Evolutionary conservation across 2,888 invertebrate genomes (phyloP).

Genomic region (Rhimphoctona megacephalus): DNA sequence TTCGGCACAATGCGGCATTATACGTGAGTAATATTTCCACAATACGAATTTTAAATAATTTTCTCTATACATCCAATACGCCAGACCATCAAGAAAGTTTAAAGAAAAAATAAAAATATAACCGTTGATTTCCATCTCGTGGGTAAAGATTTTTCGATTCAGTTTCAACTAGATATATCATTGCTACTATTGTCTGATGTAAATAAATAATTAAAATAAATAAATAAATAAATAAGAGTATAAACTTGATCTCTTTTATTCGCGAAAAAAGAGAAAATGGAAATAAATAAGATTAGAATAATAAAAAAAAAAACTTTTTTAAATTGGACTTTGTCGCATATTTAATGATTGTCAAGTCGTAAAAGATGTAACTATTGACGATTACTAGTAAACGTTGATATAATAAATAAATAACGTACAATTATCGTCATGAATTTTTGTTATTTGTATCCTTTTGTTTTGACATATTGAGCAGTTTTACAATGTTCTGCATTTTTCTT

Average conservation of each 20-base stretch:
- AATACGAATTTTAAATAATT: slow-evolving; percentile 57
- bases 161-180: slow-evolving; percentile 48
- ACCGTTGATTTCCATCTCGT: slow-evolving; percentile 34
- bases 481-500: background rate
- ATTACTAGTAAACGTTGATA: slow-evolving; percentile 52
- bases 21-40: slow-evolving; percentile 69
- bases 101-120: slow-evolving; percentile 20
- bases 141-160: slow-evolving; percentile 55
- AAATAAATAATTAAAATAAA: slow-evolving; percentile 52
- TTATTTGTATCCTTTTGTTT: background rate
- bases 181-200: slow-evolving; percentile 64
- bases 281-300: slow-evolving; percentile 1
- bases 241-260: slow-evolving; percentile 42
- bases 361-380: slow-evolving; percentile 47
- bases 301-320: background rate
- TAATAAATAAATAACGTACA: slow-evolving; percentile 57
- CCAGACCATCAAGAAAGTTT: background rate
- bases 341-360: slow-evolving; percentile 59
- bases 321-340: slow-evolving; percentile 47
- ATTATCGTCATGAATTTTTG: slow-evolving; percentile 21
- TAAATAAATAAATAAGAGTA: background rate
- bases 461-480: background rate
- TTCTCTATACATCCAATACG: slow-evolving; percentile 48
- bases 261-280: slow-evolving; percentile 26
- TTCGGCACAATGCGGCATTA: slow-evolving; percentile 66